Conservation (phyloP, 1,140 invertebrate species). For the Whitmania pigra region DNA sequence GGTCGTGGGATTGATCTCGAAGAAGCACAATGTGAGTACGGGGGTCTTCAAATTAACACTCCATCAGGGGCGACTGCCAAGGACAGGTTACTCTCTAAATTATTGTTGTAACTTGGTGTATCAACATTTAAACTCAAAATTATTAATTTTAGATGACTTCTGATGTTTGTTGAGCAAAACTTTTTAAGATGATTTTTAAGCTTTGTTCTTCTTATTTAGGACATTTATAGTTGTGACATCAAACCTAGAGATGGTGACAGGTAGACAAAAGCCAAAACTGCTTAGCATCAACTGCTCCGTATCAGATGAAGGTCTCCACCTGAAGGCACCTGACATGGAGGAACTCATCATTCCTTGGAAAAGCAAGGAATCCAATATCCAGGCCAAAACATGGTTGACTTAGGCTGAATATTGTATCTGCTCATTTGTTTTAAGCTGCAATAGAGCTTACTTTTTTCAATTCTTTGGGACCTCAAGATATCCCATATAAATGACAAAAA, state of each 20-base stretch:
- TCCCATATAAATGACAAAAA: no score
- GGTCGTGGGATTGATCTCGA: constrained; percentile 10
- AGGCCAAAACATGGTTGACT: no score
- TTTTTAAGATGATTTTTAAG: neutral
- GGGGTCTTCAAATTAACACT: neutral
- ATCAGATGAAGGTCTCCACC: constrained; percentile 24
- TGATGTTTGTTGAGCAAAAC: no score
- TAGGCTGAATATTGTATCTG: no score
- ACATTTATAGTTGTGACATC: constrained; percentile 26
- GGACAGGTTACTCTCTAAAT: neutral
- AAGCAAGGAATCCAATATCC: neutral
- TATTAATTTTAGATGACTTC: no score
- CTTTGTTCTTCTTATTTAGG: constrained; percentile 21
- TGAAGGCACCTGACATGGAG: constrained; percentile 28
- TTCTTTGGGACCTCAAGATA: no score
- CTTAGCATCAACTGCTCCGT: constrained; percentile 24
- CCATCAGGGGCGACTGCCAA: neutral
- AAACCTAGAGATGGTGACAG: constrained; percentile 24
- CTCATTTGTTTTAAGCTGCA: no score
- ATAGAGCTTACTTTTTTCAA: no score
- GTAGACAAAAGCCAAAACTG: constrained; percentile 27
- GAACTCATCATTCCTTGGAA: constrained; percentile 20
- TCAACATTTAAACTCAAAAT: no score
- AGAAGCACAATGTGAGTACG: constrained; percentile 4
- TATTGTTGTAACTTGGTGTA: no score